phyloP scores from a whole-genome alignment of 2,113 vertebrate species.

The Aldabrachelys gigantea region DNA sequence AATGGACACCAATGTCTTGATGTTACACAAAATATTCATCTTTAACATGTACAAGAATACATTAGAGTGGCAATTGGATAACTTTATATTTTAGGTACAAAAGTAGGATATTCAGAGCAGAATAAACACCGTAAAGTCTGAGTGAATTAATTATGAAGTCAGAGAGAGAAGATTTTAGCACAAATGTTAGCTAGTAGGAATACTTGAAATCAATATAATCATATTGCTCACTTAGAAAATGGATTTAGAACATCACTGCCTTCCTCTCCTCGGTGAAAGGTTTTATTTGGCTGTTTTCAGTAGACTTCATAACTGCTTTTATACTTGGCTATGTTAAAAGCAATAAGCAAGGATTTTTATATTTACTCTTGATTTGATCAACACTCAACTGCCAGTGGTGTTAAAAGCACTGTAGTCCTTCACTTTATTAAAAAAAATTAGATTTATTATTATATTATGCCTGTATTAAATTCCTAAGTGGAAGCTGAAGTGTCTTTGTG shows the following conservation, averaged over 20 bases:
- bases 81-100: background rate
- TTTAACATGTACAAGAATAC: background rate
- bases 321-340: constrained; percentile 9
- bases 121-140: background rate
- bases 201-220: background rate
- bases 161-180: background rate
- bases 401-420: constrained; percentile 38
- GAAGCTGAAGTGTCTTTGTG: constrained; percentile 4
- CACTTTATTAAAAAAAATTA: background rate
- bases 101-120: background rate
- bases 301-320: background rate
- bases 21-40: background rate
- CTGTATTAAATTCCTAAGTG: background rate
- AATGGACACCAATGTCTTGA: background rate
- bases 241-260: constrained; percentile 22
- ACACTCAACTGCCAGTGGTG: constrained; percentile 49
- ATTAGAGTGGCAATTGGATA: background rate
- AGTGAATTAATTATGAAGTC: background rate
- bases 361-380: constrained; percentile 28
- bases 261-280: background rate
- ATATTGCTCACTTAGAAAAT: constrained; percentile 16
- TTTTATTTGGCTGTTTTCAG: constrained; percentile 19
- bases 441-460: background rate
- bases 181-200: background rate
- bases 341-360: background rate